Conservation (phyloP, 2,113 vertebrate species). For the Dasyurus viverrinus region DNA sequence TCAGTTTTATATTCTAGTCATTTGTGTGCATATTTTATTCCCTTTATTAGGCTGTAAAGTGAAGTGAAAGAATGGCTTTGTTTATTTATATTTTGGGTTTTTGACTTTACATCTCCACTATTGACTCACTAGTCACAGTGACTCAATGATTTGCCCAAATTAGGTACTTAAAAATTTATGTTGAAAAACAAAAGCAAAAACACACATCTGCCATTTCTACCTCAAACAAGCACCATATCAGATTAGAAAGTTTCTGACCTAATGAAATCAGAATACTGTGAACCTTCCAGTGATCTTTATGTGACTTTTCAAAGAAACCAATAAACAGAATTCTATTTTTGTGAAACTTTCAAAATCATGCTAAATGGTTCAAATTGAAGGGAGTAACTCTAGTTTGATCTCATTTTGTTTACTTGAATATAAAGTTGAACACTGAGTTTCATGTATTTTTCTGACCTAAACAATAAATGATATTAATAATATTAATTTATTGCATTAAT, state of each 20-base stretch:
- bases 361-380: not conserved
- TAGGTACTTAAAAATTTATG: not conserved
- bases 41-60: not conserved
- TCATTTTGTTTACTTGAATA: not conserved
- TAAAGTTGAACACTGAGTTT: not conserved
- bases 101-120: not conserved
- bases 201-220: not conserved
- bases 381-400: not conserved
- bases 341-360: not conserved
- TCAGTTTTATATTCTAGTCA: not conserved
- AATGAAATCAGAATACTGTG: not conserved
- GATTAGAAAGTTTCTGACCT: not conserved
- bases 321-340: not conserved
- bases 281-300: not conserved
- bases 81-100: not conserved
- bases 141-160: not conserved
- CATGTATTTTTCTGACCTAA: not conserved
- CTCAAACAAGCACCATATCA: not conserved
- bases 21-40: not conserved
- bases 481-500: too few species aligned
- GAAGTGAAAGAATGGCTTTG: not conserved
- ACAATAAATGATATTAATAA: not conserved
- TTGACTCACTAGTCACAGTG: not conserved
- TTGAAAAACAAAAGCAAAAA: not conserved
- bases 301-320: not conserved